Evolutionary conservation across 2,888 invertebrate species (phyloP).

Genomic region (Cerceris ruficornis): DNA sequence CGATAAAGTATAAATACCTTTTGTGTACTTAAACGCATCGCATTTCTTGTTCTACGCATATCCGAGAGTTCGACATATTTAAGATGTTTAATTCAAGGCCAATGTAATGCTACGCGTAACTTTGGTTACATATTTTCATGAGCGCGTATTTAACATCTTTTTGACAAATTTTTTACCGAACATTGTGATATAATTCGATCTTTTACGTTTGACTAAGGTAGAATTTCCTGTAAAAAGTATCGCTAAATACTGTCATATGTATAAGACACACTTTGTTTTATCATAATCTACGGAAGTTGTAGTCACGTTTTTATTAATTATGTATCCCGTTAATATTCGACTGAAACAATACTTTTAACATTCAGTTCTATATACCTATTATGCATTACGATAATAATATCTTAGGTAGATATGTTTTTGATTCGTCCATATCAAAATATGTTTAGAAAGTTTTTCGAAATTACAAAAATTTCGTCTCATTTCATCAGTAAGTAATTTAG

Average conservation of each 20-base stretch:
- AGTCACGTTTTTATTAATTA: constrained; percentile 37
- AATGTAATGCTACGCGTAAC: constrained; percentile 6
- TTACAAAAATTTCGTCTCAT: constrained; percentile 23
- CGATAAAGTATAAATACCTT: constrained; percentile 22
- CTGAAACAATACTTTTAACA: constrained; percentile 36
- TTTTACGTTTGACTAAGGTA: constrained; percentile 41
- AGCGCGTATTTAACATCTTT: constrained; percentile 19
- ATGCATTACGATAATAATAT: background rate
- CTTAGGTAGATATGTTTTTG: constrained; percentile 36
- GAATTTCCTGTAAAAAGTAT: constrained; percentile 32
- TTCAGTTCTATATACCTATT: constrained; percentile 21
- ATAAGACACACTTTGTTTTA: constrained; percentile 22
- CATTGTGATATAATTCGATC: constrained; percentile 50
- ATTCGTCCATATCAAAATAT: constrained; percentile 47
- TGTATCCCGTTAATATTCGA: constrained; percentile 27
- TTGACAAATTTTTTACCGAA: constrained; percentile 28
- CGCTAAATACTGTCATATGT: constrained; percentile 26
- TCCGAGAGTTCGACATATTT: constrained; percentile 6
- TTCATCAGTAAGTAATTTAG: constrained; percentile 15
- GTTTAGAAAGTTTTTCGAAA: constrained; percentile 17
- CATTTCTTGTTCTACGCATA: constrained; percentile 26
- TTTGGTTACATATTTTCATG: constrained; percentile 24
- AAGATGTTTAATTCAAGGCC: constrained; percentile 5
- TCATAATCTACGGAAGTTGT: constrained; percentile 12
- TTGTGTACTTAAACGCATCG: constrained; percentile 56